These are phyloP conservation scores for Porites lutea DNA, from an alignment of 64 coral and sea anemone genomes.

Conservation along the genomic window DNA sequence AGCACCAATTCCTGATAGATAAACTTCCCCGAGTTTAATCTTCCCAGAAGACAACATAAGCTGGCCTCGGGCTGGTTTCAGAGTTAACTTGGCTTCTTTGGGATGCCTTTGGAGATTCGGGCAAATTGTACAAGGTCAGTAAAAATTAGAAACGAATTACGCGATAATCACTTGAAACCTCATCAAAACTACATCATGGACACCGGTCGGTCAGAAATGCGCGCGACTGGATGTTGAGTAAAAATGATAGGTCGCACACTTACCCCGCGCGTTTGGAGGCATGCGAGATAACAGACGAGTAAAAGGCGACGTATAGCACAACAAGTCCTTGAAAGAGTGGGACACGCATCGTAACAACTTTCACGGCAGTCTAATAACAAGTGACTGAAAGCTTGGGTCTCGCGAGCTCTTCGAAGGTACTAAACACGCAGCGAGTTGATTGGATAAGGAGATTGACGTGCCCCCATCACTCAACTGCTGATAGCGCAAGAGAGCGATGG, in stretches of 20 bases:
- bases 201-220: neutral
- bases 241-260: neutral
- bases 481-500: constrained; percentile 25
- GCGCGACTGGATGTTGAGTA: neutral
- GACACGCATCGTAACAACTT: constrained; percentile 12
- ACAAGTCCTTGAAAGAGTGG: constrained; percentile 15
- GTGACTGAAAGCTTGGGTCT: constrained; percentile 6
- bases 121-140: constrained; percentile 17
- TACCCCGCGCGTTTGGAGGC: constrained; percentile 18
- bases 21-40: constrained; percentile 70
- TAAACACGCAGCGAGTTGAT: constrained; percentile 23
- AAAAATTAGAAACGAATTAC: constrained; percentile 31
- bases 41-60: constrained; percentile 35
- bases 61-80: constrained; percentile 3
- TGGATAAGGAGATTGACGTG: constrained; percentile 13
- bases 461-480: constrained; percentile 43
- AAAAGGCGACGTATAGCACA: constrained; percentile 23
- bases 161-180: constrained; percentile 40
- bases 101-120: constrained; percentile 3
- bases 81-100: constrained; percentile 12
- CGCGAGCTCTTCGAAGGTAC: neutral
- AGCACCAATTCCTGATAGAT: constrained; percentile 54
- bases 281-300: neutral
- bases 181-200: constrained; percentile 36
- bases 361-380: constrained; percentile 16